These are phyloP conservation scores for Actinemys pallida DNA, from an alignment of 2,113 vertebrate genomes.

Conservation along the genomic window DNA sequence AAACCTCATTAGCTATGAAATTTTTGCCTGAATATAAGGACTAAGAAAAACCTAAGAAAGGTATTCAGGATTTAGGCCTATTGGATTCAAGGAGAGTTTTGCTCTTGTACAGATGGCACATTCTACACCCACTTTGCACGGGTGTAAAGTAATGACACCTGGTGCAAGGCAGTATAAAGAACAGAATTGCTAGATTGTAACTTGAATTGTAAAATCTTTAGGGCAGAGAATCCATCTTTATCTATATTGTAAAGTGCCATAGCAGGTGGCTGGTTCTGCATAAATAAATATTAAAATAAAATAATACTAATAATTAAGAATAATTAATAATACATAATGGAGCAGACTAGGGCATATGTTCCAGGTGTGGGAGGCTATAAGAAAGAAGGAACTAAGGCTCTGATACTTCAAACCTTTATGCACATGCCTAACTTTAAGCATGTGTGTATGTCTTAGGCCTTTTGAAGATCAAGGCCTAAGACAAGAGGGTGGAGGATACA, in stretches of 20 bases:
- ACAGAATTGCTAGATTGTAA: not conserved
- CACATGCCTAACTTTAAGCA: not conserved
- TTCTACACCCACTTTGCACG: not conserved
- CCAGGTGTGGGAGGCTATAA: not conserved
- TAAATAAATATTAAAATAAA: not conserved
- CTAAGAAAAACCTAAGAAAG: not conserved
- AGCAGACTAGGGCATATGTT: not conserved
- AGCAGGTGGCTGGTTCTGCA: not conserved
- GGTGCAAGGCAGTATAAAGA: not conserved
- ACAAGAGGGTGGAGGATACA: not conserved
- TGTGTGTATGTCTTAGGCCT: not conserved
- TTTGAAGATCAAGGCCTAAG: not conserved
- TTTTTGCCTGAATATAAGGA: conserved; percentile 9
- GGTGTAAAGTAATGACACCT: not conserved
- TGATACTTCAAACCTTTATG: not conserved
- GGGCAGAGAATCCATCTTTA: not conserved
- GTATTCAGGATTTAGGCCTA: not conserved
- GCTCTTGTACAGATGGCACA: not conserved
- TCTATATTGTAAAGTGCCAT: not conserved
- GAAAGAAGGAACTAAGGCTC: not conserved
- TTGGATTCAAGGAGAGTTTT: not conserved
- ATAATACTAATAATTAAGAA: not conserved
- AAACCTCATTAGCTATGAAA: not conserved
- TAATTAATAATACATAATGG: not conserved
- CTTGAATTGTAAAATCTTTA: not conserved